Conservation (phyloP, 2,797 vertebrate species). For the Enteromius trimaculatus region DNA sequence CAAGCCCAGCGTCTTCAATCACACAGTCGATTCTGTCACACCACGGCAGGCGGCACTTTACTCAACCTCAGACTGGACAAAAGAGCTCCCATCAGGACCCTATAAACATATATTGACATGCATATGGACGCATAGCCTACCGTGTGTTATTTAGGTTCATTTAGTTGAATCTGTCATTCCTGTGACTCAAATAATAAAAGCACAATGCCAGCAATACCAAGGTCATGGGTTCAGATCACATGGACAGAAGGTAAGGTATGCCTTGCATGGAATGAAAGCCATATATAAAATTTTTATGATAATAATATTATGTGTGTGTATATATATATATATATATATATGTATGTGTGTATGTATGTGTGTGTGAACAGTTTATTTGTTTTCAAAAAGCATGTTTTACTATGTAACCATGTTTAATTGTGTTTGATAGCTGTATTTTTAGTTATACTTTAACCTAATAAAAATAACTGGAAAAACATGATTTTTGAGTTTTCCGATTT, state of each 20-base stretch:
- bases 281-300: background rate
- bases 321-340: background rate
- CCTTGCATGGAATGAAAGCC: background rate
- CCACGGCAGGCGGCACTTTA: slow-evolving; percentile 66
- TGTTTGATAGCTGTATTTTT: no score
- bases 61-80: slow-evolving; percentile 63
- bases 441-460: no score
- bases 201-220: background rate
- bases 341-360: background rate
- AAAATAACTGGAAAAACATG: no score
- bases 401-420: no score
- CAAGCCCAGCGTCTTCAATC: slow-evolving; percentile 76
- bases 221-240: background rate
- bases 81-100: slow-evolving; percentile 55
- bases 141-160: background rate
- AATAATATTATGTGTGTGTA: background rate
- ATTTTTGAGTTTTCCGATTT: no score
- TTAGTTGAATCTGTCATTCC: background rate
- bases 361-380: no score
- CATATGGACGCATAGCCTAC: background rate
- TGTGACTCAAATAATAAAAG: background rate
- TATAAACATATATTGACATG: background rate
- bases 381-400: no score
- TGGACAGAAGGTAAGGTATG: background rate
- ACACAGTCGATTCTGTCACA: slow-evolving; percentile 75